These are phyloP conservation scores for Monoplex corrugatus DNA, from an alignment of 2,888 invertebrate genomes.

Conservation along the genomic window DNA sequence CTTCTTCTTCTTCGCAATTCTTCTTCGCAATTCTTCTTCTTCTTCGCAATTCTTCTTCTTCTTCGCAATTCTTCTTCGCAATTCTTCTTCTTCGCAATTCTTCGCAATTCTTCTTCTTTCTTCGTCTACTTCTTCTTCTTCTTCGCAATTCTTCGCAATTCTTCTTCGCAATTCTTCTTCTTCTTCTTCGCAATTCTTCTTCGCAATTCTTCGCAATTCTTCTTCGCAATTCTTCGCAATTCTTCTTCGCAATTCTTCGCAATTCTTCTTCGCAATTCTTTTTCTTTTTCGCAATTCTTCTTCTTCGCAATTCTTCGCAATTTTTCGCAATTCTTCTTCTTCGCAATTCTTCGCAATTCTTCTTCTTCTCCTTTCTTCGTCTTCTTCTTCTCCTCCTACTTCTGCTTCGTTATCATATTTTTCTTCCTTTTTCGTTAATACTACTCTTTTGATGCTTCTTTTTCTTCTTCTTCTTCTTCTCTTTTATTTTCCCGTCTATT, in stretches of 20 bases:
- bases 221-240: not conserved
- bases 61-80: not conserved
- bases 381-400: not conserved
- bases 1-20: not conserved
- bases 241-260: not conserved
- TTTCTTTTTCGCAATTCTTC: not conserved
- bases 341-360: not conserved
- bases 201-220: no score
- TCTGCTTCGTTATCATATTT: not conserved
- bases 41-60: not conserved
- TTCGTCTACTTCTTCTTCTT: not conserved
- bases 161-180: not conserved
- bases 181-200: not conserved
- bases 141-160: not conserved
- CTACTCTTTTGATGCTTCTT: not conserved
- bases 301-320: not conserved
- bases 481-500: not conserved
- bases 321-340: not conserved
- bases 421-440: not conserved
- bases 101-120: not conserved
- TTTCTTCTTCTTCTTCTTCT: not conserved
- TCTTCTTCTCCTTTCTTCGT: not conserved
- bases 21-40: not conserved
- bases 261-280: not conserved
- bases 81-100: not conserved